Evolutionary conservation across 2,888 invertebrate species (phyloP).

Genomic region (Trissolcus brochymenae): DNA sequence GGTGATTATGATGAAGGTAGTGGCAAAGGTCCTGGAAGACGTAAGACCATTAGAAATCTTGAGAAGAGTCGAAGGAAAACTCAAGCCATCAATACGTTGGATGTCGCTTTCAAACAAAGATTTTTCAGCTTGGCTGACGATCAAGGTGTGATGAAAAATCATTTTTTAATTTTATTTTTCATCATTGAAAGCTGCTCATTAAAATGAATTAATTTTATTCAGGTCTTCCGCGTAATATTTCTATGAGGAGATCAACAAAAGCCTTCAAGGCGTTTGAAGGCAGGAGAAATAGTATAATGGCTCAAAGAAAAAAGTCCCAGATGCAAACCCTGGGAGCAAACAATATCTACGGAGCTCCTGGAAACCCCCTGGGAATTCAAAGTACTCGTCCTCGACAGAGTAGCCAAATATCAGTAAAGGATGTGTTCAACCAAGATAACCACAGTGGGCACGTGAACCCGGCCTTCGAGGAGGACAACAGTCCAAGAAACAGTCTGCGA

Average conservation of each 20-base stretch:
- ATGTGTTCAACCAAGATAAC: slow-evolving; percentile 82
- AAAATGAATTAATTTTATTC: slow-evolving; percentile 72
- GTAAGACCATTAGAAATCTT: slow-evolving; percentile 94
- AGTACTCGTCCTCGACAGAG: slow-evolving; percentile 80
- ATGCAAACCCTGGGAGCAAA: slow-evolving; percentile 94
- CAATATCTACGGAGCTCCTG: slow-evolving; percentile 86
- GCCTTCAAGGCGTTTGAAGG: slow-evolving; percentile 89
- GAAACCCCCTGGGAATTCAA: slow-evolving; percentile 77
- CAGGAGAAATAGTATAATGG: slow-evolving; percentile 91
- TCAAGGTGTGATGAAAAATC: slow-evolving; percentile 61
- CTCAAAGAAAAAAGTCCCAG: slow-evolving; percentile 89
- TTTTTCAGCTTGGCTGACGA: slow-evolving; percentile 89
- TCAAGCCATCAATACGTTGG: slow-evolving; percentile 93
- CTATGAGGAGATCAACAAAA: slow-evolving; percentile 88
- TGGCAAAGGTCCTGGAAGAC: slow-evolving; percentile 90
- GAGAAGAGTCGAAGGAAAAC: slow-evolving; percentile 93
- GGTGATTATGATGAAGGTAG: slow-evolving; percentile 94
- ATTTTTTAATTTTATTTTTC: neutral
- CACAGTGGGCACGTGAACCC: slow-evolving; percentile 86
- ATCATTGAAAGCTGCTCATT: neutral
- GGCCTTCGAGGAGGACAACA: slow-evolving; percentile 85
- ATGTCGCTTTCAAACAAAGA: slow-evolving; percentile 96
- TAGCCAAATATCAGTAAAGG: slow-evolving; percentile 83
- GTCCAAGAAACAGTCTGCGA: slow-evolving; percentile 84
- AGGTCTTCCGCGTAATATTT: slow-evolving; percentile 89